Conservation (phyloP, 2,113 vertebrate genomes). For the Mugil cephalus region DNA sequence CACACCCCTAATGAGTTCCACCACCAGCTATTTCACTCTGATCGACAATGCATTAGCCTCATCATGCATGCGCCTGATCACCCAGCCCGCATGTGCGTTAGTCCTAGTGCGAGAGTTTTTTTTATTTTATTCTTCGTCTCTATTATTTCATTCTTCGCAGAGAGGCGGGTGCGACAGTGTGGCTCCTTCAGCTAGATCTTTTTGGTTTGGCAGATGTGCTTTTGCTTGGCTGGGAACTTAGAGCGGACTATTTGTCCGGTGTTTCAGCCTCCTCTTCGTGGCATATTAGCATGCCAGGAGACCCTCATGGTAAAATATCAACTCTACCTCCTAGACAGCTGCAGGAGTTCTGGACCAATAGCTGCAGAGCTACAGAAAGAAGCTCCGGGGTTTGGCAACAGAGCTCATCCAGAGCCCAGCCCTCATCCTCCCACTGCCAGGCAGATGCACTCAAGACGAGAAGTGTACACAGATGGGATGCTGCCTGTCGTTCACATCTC, state of each 20-base stretch:
- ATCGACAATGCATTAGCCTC: constrained; percentile 40
- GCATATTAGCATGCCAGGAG: constrained; percentile 44
- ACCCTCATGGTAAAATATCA: constrained; percentile 55
- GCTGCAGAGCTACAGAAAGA: constrained; percentile 42
- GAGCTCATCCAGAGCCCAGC: constrained; percentile 21
- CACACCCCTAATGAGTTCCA: constrained; percentile 32
- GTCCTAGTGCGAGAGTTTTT: neutral
- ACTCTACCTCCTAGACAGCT: constrained; percentile 49
- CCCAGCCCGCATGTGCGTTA: neutral
- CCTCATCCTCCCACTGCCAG: constrained; percentile 46
- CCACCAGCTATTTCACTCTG: constrained; percentile 14
- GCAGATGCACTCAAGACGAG: constrained; percentile 57
- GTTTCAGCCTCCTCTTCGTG: constrained; percentile 34
- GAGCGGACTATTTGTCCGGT: constrained; percentile 23
- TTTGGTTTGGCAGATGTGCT: constrained; percentile 50
- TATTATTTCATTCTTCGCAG: constrained; percentile 40
- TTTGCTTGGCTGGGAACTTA: constrained; percentile 30
- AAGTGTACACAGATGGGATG: constrained; percentile 35
- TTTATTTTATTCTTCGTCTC: neutral
- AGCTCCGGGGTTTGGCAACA: constrained; percentile 55
- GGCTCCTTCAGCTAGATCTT: constrained; percentile 28
- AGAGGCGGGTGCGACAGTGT: constrained; percentile 16
- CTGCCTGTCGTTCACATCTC: constrained; percentile 41
- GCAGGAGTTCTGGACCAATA: constrained; percentile 4
- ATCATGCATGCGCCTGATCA: constrained; percentile 45